Base-by-base conservation (phyloP, 2,888 invertebrate species). In the Endomychus coccineus region DNA sequence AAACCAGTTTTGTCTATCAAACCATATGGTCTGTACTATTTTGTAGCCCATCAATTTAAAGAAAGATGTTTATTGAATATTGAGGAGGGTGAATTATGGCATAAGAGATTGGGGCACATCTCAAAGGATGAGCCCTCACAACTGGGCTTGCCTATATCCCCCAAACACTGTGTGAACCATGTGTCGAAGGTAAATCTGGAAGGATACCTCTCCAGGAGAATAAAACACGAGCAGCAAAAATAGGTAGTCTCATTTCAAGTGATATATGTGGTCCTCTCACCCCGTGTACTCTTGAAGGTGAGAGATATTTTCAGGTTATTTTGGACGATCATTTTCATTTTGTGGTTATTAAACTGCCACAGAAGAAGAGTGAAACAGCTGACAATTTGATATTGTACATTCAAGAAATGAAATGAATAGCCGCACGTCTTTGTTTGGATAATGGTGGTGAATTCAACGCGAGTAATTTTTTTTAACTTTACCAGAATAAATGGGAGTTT, bases 231-330 rank as follows among this genome's bases (percentile, higher is more conserved):
- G 21, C 36, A n/a, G 34, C 21, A 16, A 33, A 33, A 16, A 27
- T 27, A 27, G 27, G 42, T 14, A 36, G 40, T 27, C 21, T 44
- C 2, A 19, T 43, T 9, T 34, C 43, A 24, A 17, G 27, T 16
- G 43, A 43, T 37, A 5, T 42, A 6, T 24, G 39, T 27, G 44
- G 42, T 11, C 44, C 35, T 9, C 29, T 36, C 9, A 27, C 22
- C 23, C 19, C 32, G 3, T 9, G 14, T 9, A 22, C 27, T 12
- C 15, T 19, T 22, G 23, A 39, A 10, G 34, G 34, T 14, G 31
- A 24, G 4, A 16, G 19, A 5, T 34, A 39, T 29, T 27, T 22
- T 27, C 12, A 21, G 12, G 21, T 23, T 1, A 28, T 39, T 2
- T 34, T 24, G 11, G 39, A 34, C 16, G 39, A 39, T 16, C 35